phyloP scores from a whole-genome alignment of 2,113 vertebrate species.

The Aspidoscelis tigris region DNA sequence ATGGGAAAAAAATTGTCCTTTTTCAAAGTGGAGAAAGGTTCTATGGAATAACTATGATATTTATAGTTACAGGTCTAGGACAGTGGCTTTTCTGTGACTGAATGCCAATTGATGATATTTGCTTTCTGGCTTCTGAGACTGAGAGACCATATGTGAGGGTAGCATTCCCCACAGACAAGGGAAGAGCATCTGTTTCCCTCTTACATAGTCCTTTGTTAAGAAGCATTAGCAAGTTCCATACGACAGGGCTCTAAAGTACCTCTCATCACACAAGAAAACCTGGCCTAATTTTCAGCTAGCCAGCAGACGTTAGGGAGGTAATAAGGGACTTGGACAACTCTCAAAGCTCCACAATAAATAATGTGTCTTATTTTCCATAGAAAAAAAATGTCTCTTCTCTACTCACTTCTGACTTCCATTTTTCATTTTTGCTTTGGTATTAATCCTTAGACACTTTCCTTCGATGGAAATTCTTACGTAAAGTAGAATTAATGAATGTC shows the following conservation, averaged over 20 bases:
- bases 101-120: background rate
- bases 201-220: background rate
- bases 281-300: background rate
- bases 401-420: no score
- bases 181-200: conserved; percentile 11
- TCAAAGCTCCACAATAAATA: background rate
- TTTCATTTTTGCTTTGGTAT: background rate
- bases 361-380: background rate
- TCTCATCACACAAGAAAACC: background rate
- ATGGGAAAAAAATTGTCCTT: no score
- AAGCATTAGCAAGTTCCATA: background rate
- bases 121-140: background rate
- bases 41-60: background rate
- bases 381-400: background rate
- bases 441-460: background rate
- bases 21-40: no score
- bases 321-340: background rate
- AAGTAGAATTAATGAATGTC: background rate
- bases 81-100: background rate
- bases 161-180: background rate
- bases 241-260: background rate
- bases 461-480: background rate
- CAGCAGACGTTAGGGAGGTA: background rate
- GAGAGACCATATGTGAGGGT: background rate
- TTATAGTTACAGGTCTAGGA: background rate